Conservation (phyloP, 2,888 invertebrate species). For the Epirrhoe tristata region DNA sequence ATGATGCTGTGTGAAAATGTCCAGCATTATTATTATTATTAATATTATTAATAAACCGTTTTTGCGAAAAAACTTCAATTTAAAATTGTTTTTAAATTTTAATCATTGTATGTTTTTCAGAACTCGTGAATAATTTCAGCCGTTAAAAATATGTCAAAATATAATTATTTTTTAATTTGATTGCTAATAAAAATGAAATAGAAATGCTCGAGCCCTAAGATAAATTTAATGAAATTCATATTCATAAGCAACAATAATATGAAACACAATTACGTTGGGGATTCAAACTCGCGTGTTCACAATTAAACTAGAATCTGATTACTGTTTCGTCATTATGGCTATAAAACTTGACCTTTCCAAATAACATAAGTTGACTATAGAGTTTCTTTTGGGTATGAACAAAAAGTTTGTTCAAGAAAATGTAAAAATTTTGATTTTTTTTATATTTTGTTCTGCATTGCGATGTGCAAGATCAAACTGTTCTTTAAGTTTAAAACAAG, state of each 20-base stretch:
- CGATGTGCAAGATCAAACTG: neutral
- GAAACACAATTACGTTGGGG: constrained; percentile 22
- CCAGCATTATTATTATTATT: too few species aligned
- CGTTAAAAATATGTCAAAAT: neutral
- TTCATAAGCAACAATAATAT: constrained; percentile 19
- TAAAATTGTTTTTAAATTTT: too few species aligned
- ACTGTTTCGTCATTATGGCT: constrained; percentile 24
- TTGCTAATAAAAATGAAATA: neutral
- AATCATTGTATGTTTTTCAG: neutral
- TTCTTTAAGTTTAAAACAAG: neutral
- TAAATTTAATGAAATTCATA: constrained; percentile 17
- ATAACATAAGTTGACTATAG: constrained; percentile 4
- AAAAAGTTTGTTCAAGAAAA: neutral
- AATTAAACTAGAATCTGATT: constrained; percentile 24
- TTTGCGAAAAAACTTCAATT: neutral
- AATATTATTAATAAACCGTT: too few species aligned
- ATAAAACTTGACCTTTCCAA: constrained; percentile 25
- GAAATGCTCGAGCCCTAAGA: neutral
- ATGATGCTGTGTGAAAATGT: too few species aligned
- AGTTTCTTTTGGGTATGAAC: constrained; percentile 4
- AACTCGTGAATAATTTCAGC: neutral
- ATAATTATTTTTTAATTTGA: neutral
- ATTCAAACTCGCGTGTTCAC: constrained; percentile 23
- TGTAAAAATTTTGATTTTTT: neutral
- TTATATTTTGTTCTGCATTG: neutral